Percentiles rank a stretch among this genome's conserved stretches.
These are phyloP conservation scores for Plebejus argus DNA, from an alignment of 2,888 invertebrate genomes.

Conservation along the genomic window DNA sequence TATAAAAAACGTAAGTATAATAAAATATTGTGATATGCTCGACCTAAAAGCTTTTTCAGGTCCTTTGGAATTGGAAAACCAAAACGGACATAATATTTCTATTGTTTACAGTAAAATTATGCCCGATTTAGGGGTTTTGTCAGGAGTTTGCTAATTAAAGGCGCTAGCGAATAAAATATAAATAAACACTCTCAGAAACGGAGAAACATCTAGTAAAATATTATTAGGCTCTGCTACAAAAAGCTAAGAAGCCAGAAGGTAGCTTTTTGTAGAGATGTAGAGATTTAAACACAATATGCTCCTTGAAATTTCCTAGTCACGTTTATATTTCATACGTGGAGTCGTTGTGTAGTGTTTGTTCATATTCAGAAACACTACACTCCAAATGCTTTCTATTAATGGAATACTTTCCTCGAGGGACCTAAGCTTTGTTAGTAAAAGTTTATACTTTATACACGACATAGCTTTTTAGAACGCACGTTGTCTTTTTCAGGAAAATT, in stretches of 20 bases:
- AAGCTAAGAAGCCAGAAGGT: too few relatives aligned
- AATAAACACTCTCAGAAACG: neutral
- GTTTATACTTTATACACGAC: neutral
- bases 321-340: neutral
- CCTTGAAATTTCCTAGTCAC: neutral
- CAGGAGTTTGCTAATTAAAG: neutral
- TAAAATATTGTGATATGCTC: too few relatives aligned
- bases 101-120: too few relatives aligned
- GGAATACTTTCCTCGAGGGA: neutral
- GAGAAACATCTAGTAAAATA: neutral
- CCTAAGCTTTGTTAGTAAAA: neutral
- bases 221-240: neutral
- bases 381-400: neutral
- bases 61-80: too few relatives aligned
- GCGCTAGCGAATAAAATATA: neutral
- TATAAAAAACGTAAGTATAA: neutral
- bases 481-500: neutral
- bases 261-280: too few relatives aligned
- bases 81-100: too few relatives aligned
- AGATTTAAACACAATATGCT: neutral
- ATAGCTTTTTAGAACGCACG: neutral
- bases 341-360: neutral
- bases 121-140: too few relatives aligned
- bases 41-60: too few relatives aligned
- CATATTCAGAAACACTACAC: conserved; percentile 2